Conservation (phyloP, 2,113 vertebrate genomes). For the Oncorhynchus masou region DNA sequence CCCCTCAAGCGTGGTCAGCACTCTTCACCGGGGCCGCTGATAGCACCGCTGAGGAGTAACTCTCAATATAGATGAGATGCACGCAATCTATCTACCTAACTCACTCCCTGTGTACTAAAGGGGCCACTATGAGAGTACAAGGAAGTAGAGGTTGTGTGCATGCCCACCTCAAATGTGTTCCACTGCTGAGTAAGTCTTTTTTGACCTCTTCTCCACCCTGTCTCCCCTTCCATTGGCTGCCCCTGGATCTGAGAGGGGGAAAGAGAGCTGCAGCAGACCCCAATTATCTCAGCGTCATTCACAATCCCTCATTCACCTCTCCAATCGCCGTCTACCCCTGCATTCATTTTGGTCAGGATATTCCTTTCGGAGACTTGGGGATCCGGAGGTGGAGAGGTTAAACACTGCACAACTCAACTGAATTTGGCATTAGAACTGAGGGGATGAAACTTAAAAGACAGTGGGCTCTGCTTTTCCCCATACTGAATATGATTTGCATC, state of each 20-base stretch:
- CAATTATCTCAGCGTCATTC: slow-evolving; percentile 71
- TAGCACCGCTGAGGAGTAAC: slow-evolving; percentile 32
- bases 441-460: slow-evolving; percentile 53
- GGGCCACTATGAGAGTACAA: slow-evolving; percentile 47
- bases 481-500: slow-evolving; percentile 47
- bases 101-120: slow-evolving; percentile 50
- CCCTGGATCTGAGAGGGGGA: slow-evolving; percentile 56
- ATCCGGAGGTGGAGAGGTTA: slow-evolving; percentile 64
- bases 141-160: slow-evolving; percentile 19
- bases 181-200: slow-evolving; percentile 65
- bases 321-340: slow-evolving; percentile 47
- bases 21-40: slow-evolving; percentile 24
- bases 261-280: slow-evolving; percentile 49
- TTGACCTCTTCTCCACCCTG: background rate
- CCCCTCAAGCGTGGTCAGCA: slow-evolving; percentile 25
- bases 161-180: slow-evolving; percentile 49
- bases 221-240: slow-evolving; percentile 43
- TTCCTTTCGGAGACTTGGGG: slow-evolving; percentile 54
- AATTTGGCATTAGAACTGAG: slow-evolving; percentile 58
- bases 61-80: slow-evolving; percentile 54
- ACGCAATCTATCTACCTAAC: slow-evolving; percentile 46
- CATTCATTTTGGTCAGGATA: slow-evolving; percentile 59
- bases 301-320: slow-evolving; percentile 62
- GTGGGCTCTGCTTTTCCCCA: slow-evolving; percentile 18
- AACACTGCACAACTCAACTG: slow-evolving; percentile 62